Conservation (phyloP, 2,113 vertebrate species). For the Tapirus terrestris region DNA sequence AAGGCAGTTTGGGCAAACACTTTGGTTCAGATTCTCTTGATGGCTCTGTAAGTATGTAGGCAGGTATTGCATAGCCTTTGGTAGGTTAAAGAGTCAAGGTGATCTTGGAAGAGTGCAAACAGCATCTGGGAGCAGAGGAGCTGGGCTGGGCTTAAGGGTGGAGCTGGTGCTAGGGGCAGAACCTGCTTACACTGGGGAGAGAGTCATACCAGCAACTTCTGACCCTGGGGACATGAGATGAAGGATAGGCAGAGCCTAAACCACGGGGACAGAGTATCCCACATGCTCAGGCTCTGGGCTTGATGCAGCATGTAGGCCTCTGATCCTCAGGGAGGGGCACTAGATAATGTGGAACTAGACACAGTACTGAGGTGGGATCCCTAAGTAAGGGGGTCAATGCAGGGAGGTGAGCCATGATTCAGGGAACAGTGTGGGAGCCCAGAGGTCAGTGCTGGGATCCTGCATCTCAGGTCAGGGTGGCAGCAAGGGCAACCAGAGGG, state of each 20-base stretch:
- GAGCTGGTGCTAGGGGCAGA: background rate
- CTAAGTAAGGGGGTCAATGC: background rate
- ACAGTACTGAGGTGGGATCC: background rate
- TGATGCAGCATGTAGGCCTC: background rate
- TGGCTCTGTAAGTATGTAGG: background rate
- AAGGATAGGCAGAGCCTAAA: background rate
- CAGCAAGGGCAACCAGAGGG: background rate
- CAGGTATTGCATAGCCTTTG: background rate
- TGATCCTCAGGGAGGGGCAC: background rate
- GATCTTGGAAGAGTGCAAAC: background rate
- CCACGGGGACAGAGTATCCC: background rate
- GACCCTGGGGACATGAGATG: background rate
- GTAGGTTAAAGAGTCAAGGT: background rate
- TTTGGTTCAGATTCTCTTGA: background rate
- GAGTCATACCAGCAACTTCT: background rate
- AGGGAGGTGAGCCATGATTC: background rate
- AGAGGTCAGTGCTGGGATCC: background rate
- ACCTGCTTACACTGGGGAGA: background rate
- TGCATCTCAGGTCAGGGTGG: background rate
- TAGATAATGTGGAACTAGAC: background rate
- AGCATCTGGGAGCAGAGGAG: background rate
- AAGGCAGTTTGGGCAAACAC: background rate
- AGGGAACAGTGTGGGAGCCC: background rate
- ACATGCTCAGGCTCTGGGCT: background rate
- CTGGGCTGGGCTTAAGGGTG: background rate